Percentiles rank a stretch among this genome's conserved stretches.
Evolutionary conservation across 2,888 invertebrate species (phyloP).

Genomic region (Tromatobia lineatoria): DNA sequence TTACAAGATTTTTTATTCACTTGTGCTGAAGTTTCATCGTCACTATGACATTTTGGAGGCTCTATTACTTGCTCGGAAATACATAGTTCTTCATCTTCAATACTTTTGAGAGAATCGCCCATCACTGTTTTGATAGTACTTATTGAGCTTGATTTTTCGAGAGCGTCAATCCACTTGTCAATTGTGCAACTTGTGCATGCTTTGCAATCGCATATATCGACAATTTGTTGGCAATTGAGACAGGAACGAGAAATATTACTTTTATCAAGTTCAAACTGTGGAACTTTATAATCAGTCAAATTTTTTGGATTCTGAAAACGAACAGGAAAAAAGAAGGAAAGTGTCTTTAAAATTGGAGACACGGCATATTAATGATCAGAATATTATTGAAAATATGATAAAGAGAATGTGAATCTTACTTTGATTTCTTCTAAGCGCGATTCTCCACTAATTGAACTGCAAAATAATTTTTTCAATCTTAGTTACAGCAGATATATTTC

Average conservation of each 20-base stretch:
- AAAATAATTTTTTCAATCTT: conserved; percentile 7
- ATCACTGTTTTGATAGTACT: not conserved
- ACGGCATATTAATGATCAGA: not conserved
- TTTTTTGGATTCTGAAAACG: conserved; percentile 24
- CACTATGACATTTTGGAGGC: not conserved
- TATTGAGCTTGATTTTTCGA: conserved; percentile 13
- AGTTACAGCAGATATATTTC: not conserved
- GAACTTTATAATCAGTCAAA: not conserved
- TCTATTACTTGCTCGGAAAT: not conserved
- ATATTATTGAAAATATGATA: not conserved
- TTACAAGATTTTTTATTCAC: not conserved
- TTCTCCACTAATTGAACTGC: conserved; percentile 41
- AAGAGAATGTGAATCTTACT: not conserved
- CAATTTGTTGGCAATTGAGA: conserved; percentile 2
- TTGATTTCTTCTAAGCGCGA: conserved; percentile 11
- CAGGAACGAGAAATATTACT: conserved; percentile 3
- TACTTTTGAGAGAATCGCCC: conserved; percentile 4
- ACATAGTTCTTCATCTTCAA: not conserved
- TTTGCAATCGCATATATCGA: conserved; percentile 3
- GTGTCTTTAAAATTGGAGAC: not conserved
- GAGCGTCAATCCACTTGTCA: not conserved
- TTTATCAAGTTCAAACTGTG: not conserved
- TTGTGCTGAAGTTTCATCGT: not conserved
- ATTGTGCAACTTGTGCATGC: not conserved
- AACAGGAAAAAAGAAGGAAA: not conserved